Percentiles rank a stretch among this genome's conserved stretches.
Evolutionary conservation across 2,888 invertebrate species (phyloP).

Genomic region (Epistrophe eligans): DNA sequence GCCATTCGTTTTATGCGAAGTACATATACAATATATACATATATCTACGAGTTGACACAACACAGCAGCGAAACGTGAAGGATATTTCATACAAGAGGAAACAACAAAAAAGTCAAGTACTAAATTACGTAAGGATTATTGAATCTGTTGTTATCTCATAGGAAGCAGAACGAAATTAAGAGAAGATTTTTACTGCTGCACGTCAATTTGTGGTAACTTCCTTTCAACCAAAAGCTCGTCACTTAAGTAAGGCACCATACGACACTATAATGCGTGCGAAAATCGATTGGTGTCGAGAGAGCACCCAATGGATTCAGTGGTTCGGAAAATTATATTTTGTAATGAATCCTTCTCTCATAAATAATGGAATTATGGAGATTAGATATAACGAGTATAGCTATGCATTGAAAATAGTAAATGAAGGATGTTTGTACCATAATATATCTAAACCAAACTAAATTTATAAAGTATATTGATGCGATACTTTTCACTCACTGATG

Average conservation of each 20-base stretch:
- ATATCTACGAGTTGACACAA: conserved; percentile 4
- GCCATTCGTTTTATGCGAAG: not conserved
- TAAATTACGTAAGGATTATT: conserved; percentile 54
- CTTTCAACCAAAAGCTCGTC: conserved; percentile 32
- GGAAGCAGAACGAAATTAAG: conserved; percentile 68
- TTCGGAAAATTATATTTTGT: conserved; percentile 83
- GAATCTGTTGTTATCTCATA: conserved; percentile 66
- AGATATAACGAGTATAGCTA: conserved; percentile 50
- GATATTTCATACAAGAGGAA: not conserved
- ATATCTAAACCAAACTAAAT: conserved; percentile 9
- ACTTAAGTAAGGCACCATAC: conserved; percentile 32
- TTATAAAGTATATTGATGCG: conserved; percentile 2
- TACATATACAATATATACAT: no score
- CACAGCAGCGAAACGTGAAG: not conserved
- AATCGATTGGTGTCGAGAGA: conserved; percentile 72
- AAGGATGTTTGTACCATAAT: conserved; percentile 11
- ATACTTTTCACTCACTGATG: conserved; percentile 25
- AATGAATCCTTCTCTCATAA: conserved; percentile 79
- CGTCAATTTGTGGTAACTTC: conserved; percentile 62
- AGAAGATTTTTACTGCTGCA: conserved; percentile 42
- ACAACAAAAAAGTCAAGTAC: conserved; percentile 28
- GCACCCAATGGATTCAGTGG: conserved; percentile 80
- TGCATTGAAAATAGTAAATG: conserved; percentile 57
- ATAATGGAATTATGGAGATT: conserved; percentile 83
- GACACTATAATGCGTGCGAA: conserved; percentile 64